phyloP scores from a whole-genome alignment of 2,113 vertebrate genomes.

The Drymodes brunneopygia region DNA sequence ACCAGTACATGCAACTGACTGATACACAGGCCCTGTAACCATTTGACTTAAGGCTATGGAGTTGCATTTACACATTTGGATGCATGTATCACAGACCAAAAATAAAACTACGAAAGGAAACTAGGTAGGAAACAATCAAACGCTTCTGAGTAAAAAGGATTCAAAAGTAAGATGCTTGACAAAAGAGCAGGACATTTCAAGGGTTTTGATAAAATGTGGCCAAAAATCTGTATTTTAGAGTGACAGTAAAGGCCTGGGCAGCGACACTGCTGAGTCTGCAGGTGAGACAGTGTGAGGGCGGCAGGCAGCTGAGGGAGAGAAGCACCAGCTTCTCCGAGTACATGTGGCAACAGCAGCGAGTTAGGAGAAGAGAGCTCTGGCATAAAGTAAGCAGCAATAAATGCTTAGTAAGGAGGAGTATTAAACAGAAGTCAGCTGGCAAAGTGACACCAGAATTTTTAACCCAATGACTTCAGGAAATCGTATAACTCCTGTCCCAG shows the following conservation, averaged over 20 bases:
- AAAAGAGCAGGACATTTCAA: background rate
- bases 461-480: background rate
- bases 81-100: background rate
- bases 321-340: background rate
- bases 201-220: background rate
- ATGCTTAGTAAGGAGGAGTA: background rate
- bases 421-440: background rate
- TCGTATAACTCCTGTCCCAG: background rate
- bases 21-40: background rate
- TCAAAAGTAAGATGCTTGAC: background rate
- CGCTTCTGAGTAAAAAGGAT: background rate
- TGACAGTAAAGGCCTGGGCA: background rate
- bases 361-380: background rate
- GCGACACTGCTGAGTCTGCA: background rate
- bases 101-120: background rate
- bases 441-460: background rate
- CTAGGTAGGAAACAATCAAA: background rate
- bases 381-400: background rate
- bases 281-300: background rate
- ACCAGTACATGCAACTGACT: background rate
- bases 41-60: background rate
- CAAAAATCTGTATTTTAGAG: background rate
- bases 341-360: fast-evolving
- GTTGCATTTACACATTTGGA: background rate
- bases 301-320: background rate